A percentile compares a stretch with the other conserved stretches of the same genome.
Evolutionary conservation across 2,888 invertebrate species (phyloP).

Genomic region (Mesorhabditis sp.): DNA sequence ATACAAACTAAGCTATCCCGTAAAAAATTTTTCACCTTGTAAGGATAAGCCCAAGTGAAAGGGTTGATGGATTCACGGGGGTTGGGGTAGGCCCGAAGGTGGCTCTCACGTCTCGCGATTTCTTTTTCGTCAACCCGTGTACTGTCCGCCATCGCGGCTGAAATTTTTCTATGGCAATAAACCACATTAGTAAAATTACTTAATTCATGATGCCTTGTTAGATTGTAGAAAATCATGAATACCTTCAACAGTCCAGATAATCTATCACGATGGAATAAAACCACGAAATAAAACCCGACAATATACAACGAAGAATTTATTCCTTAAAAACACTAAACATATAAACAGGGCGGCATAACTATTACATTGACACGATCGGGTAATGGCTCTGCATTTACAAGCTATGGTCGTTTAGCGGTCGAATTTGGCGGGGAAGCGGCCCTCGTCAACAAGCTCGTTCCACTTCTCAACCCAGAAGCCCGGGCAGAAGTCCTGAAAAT

Average conservation of each 20-base stretch:
- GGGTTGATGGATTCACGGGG: conserved; percentile 40
- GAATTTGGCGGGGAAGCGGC: conserved; percentile 57
- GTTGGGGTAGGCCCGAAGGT: conserved; percentile 37
- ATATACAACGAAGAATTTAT: conserved; percentile 10
- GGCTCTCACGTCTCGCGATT: conserved; percentile 41
- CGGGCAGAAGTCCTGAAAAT: conserved; percentile 54
- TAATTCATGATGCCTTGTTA: too few species aligned
- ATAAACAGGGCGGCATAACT: background rate
- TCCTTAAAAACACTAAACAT: conserved; percentile 5
- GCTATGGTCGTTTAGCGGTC: conserved; percentile 48
- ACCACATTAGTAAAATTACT: background rate
- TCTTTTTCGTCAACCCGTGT: conserved; percentile 47
- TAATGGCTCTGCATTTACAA: conserved; percentile 14
- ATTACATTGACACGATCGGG: conserved; percentile 8
- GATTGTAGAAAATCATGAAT: too few species aligned
- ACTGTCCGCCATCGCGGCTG: conserved; percentile 38
- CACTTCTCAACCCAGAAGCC: conserved; percentile 57
- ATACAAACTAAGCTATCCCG: background rate
- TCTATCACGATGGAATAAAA: too few species aligned
- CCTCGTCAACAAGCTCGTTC: conserved; percentile 56
- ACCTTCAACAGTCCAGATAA: too few species aligned
- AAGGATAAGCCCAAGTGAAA: conserved; percentile 52
- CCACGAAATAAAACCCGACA: background rate
- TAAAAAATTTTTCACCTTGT: conserved; percentile 24
- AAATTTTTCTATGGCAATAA: background rate